A percentile compares a stretch with the other conserved stretches of the same genome.
Conservation (phyloP, 2,888 invertebrate genomes). For the Orthosia incerta region DNA sequence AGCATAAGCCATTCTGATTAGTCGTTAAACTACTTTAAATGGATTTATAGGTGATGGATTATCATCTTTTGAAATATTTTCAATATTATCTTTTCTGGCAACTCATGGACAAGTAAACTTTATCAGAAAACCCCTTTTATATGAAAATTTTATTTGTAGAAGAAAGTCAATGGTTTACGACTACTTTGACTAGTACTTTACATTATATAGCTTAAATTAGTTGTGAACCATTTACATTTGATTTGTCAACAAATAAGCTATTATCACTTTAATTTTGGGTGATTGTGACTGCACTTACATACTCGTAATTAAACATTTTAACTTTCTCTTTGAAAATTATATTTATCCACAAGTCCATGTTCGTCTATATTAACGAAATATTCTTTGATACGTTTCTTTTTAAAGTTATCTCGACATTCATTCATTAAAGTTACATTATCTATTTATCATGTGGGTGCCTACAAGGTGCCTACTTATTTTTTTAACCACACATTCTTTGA, state of each 20-base stretch:
- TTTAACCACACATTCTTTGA: not conserved
- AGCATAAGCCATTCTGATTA: slow-evolving; percentile 4
- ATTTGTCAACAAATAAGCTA: too few relatives aligned
- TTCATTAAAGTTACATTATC: not conserved
- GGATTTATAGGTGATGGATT: not conserved
- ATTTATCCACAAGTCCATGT: too few relatives aligned
- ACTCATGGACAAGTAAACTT: not conserved
- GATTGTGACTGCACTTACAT: not conserved
- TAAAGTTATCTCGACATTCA: not conserved
- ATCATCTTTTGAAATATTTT: not conserved
- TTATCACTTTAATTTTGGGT: too few relatives aligned
- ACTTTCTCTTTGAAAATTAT: too few relatives aligned
- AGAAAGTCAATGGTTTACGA: too few relatives aligned
- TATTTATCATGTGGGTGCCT: not conserved
- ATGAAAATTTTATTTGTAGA: not conserved
- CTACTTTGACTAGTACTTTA: too few relatives aligned
- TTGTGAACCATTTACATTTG: too few relatives aligned
- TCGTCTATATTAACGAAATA: too few relatives aligned
- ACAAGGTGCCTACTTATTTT: not conserved
- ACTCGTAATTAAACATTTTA: not conserved
- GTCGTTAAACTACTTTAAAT: not conserved
- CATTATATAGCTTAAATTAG: too few relatives aligned
- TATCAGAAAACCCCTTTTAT: too few relatives aligned
- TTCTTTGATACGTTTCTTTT: not conserved
- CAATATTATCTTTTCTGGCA: not conserved